Percentiles rank a stretch among this genome's conserved stretches.
Evolutionary conservation across 2,888 invertebrate species (phyloP).

Genomic region (Melanotus villosus): DNA sequence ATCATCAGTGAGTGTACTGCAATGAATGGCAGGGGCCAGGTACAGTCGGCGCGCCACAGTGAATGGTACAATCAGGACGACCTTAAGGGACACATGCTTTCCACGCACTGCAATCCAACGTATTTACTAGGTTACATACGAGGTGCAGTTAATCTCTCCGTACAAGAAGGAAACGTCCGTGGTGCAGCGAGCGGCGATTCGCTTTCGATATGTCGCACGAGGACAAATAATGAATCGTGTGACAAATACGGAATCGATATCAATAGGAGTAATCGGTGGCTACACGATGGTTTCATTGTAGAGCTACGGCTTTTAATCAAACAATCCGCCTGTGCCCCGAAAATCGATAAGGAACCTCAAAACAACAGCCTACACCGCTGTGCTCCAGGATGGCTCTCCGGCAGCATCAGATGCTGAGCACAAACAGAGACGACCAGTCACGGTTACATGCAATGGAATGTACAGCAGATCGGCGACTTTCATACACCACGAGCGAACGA

Average conservation of each 20-base stretch:
- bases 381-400: conserved; percentile 28
- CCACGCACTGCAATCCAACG: conserved; percentile 40
- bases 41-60: conserved; percentile 47
- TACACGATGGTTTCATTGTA: conserved; percentile 32
- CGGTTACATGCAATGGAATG: conserved; percentile 25
- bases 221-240: conserved; percentile 11
- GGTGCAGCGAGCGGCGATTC: neutral
- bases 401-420: conserved; percentile 28
- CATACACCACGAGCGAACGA: conserved; percentile 14
- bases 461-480: conserved; percentile 18
- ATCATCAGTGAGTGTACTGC: conserved; percentile 47
- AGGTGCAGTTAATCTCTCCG: neutral
- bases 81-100: conserved; percentile 53
- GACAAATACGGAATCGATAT: conserved; percentile 20
- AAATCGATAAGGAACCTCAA: conserved; percentile 47
- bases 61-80: conserved; percentile 51
- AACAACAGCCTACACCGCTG: conserved; percentile 32
- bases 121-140: neutral
- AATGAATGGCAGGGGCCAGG: conserved; percentile 50
- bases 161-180: neutral
- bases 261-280: conserved; percentile 24
- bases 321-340: conserved; percentile 42
- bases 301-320: conserved; percentile 38
- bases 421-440: conserved; percentile 25
- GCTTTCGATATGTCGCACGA: conserved; percentile 1